Percentiles rank a stretch among this genome's conserved stretches.
These are phyloP conservation scores for Desoria tigrina DNA, from an alignment of 2,888 invertebrate species.

Conservation along the genomic window DNA sequence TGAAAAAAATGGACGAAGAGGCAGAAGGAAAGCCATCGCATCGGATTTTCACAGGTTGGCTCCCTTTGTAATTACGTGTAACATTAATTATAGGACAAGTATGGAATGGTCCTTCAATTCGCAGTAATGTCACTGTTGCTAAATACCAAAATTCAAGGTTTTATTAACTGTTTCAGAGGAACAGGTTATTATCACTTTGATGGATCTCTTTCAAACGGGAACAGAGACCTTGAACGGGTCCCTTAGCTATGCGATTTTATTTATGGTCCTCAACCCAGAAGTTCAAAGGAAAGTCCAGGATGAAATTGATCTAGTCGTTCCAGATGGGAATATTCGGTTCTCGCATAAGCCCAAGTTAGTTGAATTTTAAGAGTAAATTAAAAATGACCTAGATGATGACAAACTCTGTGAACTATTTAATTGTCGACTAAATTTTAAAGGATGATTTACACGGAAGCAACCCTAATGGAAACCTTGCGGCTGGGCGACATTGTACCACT, in stretches of 20 bases:
- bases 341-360: neutral
- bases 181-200: slow-evolving; percentile 15
- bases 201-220: slow-evolving; percentile 27
- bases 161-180: no score
- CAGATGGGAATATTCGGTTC: neutral
- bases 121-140: no score
- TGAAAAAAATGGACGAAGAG: neutral
- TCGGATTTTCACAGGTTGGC: neutral
- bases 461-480: slow-evolving; percentile 15
- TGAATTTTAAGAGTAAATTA: no score
- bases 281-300: slow-evolving; percentile 18
- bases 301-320: slow-evolving; percentile 19
- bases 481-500: slow-evolving; percentile 17
- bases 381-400: no score
- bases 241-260: slow-evolving; percentile 19
- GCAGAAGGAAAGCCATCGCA: neutral
- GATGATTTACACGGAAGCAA: slow-evolving; percentile 14
- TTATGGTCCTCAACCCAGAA: slow-evolving; percentile 18
- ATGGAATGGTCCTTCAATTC: no score
- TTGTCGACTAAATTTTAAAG: neutral
- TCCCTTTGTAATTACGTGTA: no score
- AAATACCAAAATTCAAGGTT: no score
- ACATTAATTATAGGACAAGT: no score
- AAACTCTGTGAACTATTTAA: no score
- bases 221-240: slow-evolving; percentile 21